Percentiles rank a stretch among this genome's conserved stretches.
These are phyloP conservation scores for Burhinus oedicnemus DNA, from an alignment of 2,113 vertebrate genomes.

Conservation along the genomic window DNA sequence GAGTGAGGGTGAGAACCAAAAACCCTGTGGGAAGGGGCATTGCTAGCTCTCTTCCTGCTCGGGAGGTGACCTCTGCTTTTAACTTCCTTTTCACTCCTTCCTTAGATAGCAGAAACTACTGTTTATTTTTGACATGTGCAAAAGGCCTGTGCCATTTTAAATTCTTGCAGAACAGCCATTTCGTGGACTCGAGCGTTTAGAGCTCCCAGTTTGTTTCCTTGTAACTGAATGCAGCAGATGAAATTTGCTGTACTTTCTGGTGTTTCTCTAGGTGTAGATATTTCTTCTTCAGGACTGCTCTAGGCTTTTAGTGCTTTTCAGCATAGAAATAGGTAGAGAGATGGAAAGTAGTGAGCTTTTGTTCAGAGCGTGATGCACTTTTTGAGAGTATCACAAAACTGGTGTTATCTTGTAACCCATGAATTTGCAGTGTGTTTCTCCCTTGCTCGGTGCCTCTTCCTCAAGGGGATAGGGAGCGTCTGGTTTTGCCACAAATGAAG, in stretches of 20 bases:
- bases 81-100: constrained; percentile 15
- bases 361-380: background rate
- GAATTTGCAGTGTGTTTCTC: background rate
- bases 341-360: background rate
- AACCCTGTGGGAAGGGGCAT: background rate
- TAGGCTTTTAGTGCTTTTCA: constrained; percentile 9
- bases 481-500: constrained; percentile 20
- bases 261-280: background rate
- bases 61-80: background rate
- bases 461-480: background rate
- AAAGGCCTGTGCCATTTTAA: constrained; percentile 46
- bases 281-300: constrained; percentile 8
- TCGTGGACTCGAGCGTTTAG: background rate
- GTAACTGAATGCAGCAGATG: background rate
- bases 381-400: background rate
- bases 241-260: background rate
- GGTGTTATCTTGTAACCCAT: background rate
- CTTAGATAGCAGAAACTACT: constrained; percentile 12
- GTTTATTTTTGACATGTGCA: constrained; percentile 17
- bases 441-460: background rate
- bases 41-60: background rate
- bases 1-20: background rate
- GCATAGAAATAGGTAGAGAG: background rate
- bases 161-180: constrained; percentile 52
- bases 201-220: background rate